phyloP scores from a whole-genome alignment of 92 coral and sea anemone genomes.

The Palythoa grandis region DNA sequence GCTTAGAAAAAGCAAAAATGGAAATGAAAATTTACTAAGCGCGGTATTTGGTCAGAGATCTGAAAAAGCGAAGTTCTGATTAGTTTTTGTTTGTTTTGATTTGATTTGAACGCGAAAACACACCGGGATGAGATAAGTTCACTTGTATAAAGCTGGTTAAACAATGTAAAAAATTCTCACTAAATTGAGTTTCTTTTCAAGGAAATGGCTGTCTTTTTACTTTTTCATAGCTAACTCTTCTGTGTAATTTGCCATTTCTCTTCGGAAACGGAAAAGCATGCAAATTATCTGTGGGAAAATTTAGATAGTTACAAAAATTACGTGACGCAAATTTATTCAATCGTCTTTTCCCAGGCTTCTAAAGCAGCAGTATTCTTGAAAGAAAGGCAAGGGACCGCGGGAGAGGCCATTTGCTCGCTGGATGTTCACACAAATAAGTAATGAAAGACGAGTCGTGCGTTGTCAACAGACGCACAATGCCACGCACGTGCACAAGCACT shows the following conservation, averaged over 20 bases:
- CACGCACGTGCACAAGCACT: conserved; percentile 15
- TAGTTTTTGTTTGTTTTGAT: background rate
- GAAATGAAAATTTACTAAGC: no score
- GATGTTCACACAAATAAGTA: conserved; percentile 23
- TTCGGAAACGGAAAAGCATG: conserved; percentile 38
- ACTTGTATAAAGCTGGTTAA: background rate
- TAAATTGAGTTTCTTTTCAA: background rate
- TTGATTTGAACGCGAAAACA: background rate
- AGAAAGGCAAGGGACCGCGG: conserved; percentile 37
- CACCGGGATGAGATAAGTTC: background rate
- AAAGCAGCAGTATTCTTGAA: conserved; percentile 35
- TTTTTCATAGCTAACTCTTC: background rate
- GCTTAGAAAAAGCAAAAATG: no score
- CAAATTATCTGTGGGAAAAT: conserved; percentile 29
- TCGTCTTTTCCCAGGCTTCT: conserved; percentile 40
- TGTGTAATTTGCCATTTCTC: background rate
- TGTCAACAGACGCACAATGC: conserved; percentile 7
- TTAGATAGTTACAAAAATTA: background rate
- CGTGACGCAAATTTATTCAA: conserved; percentile 44
- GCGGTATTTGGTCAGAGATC: no score
- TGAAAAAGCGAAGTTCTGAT: no score
- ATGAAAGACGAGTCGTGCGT: background rate
- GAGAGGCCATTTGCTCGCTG: background rate
- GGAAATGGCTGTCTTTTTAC: conserved; percentile 18
- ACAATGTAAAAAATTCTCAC: background rate